Percentiles rank a stretch among this genome's conserved stretches.
phyloP scores from a whole-genome alignment of 1,140 invertebrate species.

The Trichonephila inaurata region DNA sequence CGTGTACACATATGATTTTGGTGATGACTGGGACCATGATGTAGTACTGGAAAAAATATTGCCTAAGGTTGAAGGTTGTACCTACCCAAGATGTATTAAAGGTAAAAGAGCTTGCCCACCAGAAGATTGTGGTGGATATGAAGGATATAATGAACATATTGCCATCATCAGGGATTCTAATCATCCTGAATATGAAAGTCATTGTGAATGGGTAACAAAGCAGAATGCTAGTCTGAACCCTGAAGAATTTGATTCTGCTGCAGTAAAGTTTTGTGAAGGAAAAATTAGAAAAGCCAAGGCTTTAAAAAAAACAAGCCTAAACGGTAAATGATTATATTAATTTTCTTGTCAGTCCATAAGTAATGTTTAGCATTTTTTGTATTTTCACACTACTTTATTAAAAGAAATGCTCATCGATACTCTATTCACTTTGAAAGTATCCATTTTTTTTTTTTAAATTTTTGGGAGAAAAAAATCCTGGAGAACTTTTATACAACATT shows the following conservation, averaged over 20 bases:
- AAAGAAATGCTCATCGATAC: too few relatives aligned
- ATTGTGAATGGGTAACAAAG: neutral
- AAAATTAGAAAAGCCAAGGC: neutral
- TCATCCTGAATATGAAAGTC: conserved; percentile 15
- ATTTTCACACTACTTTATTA: too few relatives aligned
- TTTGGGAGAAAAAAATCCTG: too few relatives aligned
- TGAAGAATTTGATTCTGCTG: neutral
- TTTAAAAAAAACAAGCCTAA: too few relatives aligned
- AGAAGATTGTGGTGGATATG: conserved; percentile 9
- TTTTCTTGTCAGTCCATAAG: too few relatives aligned
- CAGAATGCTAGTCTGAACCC: neutral
- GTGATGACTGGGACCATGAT: conserved; percentile 37
- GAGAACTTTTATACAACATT: too few relatives aligned
- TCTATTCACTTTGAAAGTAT: too few relatives aligned
- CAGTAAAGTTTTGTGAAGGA: conserved; percentile 4
- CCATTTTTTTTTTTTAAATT: too few relatives aligned
- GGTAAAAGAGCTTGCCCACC: conserved; percentile 55
- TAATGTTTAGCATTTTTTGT: too few relatives aligned
- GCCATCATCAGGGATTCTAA: neutral
- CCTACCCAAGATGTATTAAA: conserved; percentile 9
- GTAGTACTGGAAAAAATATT: conserved; percentile 24
- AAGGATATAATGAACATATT: conserved; percentile 11
- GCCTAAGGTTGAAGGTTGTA: neutral
- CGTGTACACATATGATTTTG: conserved; percentile 14
- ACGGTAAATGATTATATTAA: too few relatives aligned